Base-by-base conservation (phyloP, 2,113 vertebrate genomes). In the Telmatochromis sp. region DNA sequence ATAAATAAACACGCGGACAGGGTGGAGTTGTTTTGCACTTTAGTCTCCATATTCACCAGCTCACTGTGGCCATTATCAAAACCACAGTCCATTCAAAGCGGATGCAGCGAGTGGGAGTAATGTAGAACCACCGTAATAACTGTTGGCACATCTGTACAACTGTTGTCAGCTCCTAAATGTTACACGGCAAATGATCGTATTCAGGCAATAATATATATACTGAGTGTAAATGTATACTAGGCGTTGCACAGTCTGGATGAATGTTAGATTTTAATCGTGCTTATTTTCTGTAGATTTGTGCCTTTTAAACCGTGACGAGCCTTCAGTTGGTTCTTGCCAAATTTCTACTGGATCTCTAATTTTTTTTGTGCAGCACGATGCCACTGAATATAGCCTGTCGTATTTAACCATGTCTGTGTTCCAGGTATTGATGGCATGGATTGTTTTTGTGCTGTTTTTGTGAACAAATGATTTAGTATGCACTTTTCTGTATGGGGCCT, bases 291-390 rank as follows among this genome's bases (percentile, higher is more conserved):
- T 91, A 84, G 89, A 78, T 85, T 54, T 86, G 90, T 93, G 92
- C 90, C 91, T 94, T 93, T 91, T 78, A 86, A 88, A 86, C 87
- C 35, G 47, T 86, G 82, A 90, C n/a, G 33, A 85, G 87, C 90
- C 84, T 90, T 85, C 71, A 68, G 84, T 87, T 82, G 12, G 33
- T 78, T 78, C 17, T 51, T 78, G 12, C 28, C 57, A 84, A 81
- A 83, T 84, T 88, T 88, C 17, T 87, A 85, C 73, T 31, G 26
- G 80, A 80, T 50, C 11, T 81, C 65, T 79, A 3, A 33, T 42
- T 80, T 53, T 57, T 45, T 65, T 33, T 58, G 40, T 80, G 55
- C 86, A 86, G 63, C 89, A 89, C 80, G 78, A 60, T 86, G 57
- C n/a, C 84, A 78, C 79, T 35, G 35, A 90, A 31, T 37, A 35